Evolutionary conservation across 2,797 vertebrate species (phyloP).

Genomic region (Telmatherina bonti): DNA sequence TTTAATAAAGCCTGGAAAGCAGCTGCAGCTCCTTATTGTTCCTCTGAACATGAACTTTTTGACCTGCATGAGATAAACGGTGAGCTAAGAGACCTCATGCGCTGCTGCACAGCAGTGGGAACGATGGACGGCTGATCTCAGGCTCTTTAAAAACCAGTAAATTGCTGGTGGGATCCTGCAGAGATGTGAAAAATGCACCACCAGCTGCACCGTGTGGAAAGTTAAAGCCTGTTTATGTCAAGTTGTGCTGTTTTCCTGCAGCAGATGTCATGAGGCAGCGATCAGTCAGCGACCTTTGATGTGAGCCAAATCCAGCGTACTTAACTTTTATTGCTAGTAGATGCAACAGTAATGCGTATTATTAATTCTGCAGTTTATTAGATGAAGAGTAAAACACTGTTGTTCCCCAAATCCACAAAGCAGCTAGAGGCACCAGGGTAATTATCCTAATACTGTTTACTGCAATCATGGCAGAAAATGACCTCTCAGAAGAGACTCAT

Average conservation of each 20-base stretch:
- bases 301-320: not conserved
- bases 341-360: not conserved
- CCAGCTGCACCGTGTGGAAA: not conserved
- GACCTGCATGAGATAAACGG: not conserved
- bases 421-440: constrained; percentile 52
- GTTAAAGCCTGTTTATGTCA: not conserved
- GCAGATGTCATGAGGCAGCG: not conserved
- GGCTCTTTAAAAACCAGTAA: not conserved
- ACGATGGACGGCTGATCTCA: not conserved
- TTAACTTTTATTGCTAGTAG: not conserved
- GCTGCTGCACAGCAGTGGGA: constrained; percentile 1
- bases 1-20: constrained; percentile 3
- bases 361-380: constrained; percentile 10
- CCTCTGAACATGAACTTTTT: not conserved
- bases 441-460: constrained; percentile 65
- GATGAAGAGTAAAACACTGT: not conserved
- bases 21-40: not conserved
- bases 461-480: constrained; percentile 59
- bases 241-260: not conserved
- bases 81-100: not conserved
- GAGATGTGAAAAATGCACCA: not conserved
- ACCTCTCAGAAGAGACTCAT: constrained; percentile 59
- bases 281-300: not conserved
- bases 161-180: not conserved
- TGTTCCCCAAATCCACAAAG: constrained; percentile 29